These are phyloP conservation scores for Platycnemis pennipes DNA, from an alignment of 2,888 invertebrate genomes.

Conservation along the genomic window DNA sequence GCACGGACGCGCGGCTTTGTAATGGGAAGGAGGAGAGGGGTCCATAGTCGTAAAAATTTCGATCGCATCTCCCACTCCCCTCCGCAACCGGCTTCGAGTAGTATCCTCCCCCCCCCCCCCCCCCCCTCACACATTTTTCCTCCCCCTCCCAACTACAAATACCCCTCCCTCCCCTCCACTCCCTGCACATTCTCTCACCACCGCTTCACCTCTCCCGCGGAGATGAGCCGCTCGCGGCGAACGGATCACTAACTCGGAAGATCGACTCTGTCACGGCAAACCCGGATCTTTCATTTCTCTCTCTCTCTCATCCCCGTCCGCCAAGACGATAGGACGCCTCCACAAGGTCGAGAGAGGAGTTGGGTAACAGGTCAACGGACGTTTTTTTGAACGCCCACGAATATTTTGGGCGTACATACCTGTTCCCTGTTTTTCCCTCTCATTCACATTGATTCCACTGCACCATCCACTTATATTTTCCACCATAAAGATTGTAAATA, in stretches of 20 bases:
- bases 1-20: not conserved
- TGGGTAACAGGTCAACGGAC: too few species aligned
- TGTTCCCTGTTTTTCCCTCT: too few species aligned
- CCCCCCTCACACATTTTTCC: not conserved
- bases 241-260: not conserved
- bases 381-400: too few species aligned
- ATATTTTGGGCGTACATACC: too few species aligned
- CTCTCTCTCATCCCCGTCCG: not conserved
- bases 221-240: not conserved
- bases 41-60: conserved; percentile 25
- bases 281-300: not conserved
- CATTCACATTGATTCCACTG: too few species aligned
- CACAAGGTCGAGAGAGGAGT: too few species aligned
- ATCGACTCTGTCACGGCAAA: not conserved
- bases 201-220: not conserved
- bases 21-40: not conserved
- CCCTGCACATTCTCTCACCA: too few species aligned
- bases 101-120: not conserved
- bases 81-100: not conserved
- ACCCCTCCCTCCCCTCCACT: not conserved
- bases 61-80: conserved; percentile 1
- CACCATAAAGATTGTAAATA: too few species aligned
- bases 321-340: too few species aligned
- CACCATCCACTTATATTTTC: too few species aligned
- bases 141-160: not conserved